Conservation (phyloP, 2,797 vertebrate species). For the Periparus ater region DNA sequence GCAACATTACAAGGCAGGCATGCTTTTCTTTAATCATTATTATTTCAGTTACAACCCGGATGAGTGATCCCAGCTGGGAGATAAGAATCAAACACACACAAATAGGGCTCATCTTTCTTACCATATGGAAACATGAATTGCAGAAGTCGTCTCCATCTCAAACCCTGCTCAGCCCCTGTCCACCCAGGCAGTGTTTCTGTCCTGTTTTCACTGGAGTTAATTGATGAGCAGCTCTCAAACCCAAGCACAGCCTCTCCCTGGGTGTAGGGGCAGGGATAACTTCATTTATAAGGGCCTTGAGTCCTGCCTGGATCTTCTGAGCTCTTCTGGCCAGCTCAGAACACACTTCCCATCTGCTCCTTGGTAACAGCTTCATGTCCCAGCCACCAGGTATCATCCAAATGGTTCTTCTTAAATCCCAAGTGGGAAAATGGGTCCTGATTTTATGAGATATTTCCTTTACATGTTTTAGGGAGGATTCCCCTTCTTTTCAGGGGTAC, state of each 20-base stretch:
- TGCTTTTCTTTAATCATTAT: constrained; percentile 73
- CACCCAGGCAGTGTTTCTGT: background rate
- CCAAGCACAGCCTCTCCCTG: background rate
- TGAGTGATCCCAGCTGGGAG: constrained; percentile 73
- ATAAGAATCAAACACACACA: constrained; percentile 70
- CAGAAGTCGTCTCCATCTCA: constrained; percentile 30
- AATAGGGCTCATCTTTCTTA: constrained; percentile 66
- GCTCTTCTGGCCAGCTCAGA: background rate
- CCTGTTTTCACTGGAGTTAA: background rate
- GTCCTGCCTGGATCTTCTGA: background rate
- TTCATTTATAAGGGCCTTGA: background rate
- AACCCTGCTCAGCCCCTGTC: background rate
- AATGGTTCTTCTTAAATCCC: background rate
- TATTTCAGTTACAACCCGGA: constrained; percentile 66
- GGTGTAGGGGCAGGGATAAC: background rate
- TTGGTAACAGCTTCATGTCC: background rate
- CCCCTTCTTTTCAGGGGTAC: background rate
- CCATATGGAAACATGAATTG: constrained; percentile 61
- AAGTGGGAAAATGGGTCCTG: background rate
- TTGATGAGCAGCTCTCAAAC: background rate
- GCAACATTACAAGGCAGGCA: constrained; percentile 61
- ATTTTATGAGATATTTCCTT: background rate
- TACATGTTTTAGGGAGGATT: background rate
- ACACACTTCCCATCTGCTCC: background rate
- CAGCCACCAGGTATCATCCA: background rate